Percentiles rank a stretch among this genome's conserved stretches.
These are phyloP conservation scores for Eudemis profundana DNA, from an alignment of 2,888 invertebrate genomes.

Conservation along the genomic window DNA sequence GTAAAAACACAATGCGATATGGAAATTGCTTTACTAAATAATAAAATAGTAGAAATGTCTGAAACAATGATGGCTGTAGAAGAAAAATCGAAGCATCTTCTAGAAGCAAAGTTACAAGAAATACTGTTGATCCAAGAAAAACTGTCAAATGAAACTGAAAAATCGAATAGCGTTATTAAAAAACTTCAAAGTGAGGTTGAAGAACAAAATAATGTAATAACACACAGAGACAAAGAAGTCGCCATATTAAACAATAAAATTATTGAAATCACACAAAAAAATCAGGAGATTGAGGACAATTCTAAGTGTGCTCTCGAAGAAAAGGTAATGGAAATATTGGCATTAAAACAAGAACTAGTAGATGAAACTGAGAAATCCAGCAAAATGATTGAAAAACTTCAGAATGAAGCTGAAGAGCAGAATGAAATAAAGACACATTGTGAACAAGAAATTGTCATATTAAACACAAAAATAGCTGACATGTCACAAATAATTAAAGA, in stretches of 20 bases:
- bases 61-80: background rate
- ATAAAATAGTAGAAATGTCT: background rate
- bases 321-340: background rate
- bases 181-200: background rate
- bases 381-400: conserved; percentile 61
- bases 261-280: background rate
- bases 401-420: conserved; percentile 45
- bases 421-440: background rate
- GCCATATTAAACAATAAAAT: conserved; percentile 8
- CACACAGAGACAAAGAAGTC: background rate
- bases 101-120: conserved; percentile 7
- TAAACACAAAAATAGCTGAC: conserved; percentile 3
- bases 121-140: background rate
- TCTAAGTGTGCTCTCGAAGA: background rate
- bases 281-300: background rate
- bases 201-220: background rate
- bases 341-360: background rate
- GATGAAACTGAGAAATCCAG: conserved; percentile 47
- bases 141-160: conserved; percentile 1
- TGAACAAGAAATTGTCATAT: background rate
- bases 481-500: background rate
- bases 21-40: background rate
- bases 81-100: conserved; percentile 1
- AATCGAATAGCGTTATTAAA: background rate
- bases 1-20: background rate